phyloP scores from a whole-genome alignment of 2,113 vertebrate genomes.

The Nothoprocta pentlandii region DNA sequence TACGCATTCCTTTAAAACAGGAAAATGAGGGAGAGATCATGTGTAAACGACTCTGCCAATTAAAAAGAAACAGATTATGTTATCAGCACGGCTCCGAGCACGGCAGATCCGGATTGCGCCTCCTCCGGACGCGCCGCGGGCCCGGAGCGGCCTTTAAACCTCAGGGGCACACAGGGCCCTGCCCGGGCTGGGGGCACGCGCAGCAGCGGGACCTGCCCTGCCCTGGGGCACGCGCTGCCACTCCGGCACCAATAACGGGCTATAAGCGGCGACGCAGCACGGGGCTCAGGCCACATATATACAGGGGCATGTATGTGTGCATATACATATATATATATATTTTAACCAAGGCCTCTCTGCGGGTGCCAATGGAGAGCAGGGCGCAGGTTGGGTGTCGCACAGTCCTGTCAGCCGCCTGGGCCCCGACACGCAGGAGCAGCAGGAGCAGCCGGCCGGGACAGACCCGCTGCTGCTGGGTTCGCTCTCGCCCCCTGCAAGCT shows the following conservation, averaged over 20 bases:
- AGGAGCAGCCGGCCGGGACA: not conserved
- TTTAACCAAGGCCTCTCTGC: not conserved
- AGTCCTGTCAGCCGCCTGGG: too few species aligned
- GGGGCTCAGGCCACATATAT: not conserved
- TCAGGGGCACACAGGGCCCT: not conserved
- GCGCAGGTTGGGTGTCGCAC: not conserved
- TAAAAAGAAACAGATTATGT: slow-evolving; percentile 63
- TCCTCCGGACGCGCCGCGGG: not conserved
- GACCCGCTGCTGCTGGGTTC: not conserved
- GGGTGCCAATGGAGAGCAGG: not conserved
- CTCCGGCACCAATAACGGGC: not conserved
- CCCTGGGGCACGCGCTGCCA: not conserved
- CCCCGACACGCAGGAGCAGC: fast-evolving
- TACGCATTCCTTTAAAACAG: slow-evolving; percentile 36
- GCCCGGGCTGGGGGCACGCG: not conserved
- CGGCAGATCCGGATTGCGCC: not conserved
- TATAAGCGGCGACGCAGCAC: not conserved
- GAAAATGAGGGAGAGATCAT: slow-evolving; percentile 56
- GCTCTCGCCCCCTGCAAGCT: not conserved
- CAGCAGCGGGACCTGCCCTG: fast-evolving
- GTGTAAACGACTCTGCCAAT: slow-evolving; percentile 68
- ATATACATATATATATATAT: too few species aligned
- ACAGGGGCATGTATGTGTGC: too few species aligned
- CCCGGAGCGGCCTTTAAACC: not conserved
- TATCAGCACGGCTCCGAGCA: slow-evolving; percentile 30